Base-by-base conservation (phyloP, 2,113 vertebrate genomes). In the Aix galericulata region DNA sequence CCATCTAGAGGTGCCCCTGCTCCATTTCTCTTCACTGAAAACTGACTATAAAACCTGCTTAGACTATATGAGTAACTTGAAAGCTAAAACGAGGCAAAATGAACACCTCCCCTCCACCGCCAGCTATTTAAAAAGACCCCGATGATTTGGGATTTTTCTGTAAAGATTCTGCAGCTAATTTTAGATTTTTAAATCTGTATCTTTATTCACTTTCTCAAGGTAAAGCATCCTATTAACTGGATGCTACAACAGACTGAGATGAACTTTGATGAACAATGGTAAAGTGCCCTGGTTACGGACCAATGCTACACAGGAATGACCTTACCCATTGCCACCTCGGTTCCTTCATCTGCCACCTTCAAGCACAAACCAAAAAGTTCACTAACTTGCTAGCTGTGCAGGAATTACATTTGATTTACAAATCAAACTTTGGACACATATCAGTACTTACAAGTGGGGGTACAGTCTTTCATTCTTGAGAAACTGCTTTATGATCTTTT, bases 401-500 rank as follows among this genome's bases (percentile, higher is more conserved):
- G 52, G 11, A 95, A 34, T 89, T 17, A 82, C 77, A 78, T 48
- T 46, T 29, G 15, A 48, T 83, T 96, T 86, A 25, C 22, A 86
- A 26, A 46, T 77, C 56, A 71, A 75, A 88, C 7, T 7, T 1
- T 86, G 59, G 75, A 72, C 79, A 44, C 20, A 67, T 20, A 91
- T 42, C 67, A 46, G 56, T 60, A 85, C n/a, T 62, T 72, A n/a
- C 0, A 0, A 88, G 13, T 9, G 13, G 82, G 38, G 82, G 87
- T 91, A 79, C 40, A 90, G 68, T 32, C 66, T 72, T 95, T 91
- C 60, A 36, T 50, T 93, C 59, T 64, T 8, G 11, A 91, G 89
- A 84, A 94, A 88, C 15, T 42, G 56, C 64, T 34, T 60, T 84
- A 59, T 86, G 58, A 93, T 59, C 85, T 95, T 96, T 82, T 72